A percentile compares a stretch with the other conserved stretches of the same genome.
Conservation (phyloP, 2,888 invertebrate species). For the Phytoseiulus persimilis region DNA sequence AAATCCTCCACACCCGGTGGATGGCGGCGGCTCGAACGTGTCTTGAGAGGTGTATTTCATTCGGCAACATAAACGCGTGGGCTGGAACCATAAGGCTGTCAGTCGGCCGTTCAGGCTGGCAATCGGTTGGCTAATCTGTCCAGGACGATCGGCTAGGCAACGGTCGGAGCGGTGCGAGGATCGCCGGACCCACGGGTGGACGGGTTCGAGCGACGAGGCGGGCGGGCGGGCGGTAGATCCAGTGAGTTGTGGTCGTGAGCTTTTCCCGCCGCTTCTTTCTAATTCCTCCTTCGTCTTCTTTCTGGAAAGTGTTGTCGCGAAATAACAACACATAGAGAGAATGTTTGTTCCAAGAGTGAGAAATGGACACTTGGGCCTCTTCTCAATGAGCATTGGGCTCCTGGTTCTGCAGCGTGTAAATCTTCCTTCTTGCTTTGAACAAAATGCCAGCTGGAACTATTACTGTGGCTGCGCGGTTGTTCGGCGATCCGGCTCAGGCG, state of each 20-base stretch:
- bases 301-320: not conserved
- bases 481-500: not conserved
- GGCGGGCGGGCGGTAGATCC: too few relatives aligned
- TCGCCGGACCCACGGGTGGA: too few relatives aligned
- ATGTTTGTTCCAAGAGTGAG: constrained; percentile 5
- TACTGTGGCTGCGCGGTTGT: not conserved
- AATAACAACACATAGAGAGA: not conserved
- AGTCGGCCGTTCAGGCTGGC: not conserved
- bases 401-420: not conserved
- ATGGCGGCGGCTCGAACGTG: not conserved
- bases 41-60: not conserved
- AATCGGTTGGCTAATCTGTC: not conserved
- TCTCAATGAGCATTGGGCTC: not conserved
- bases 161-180: too few relatives aligned
- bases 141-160: not conserved
- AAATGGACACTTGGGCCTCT: not conserved
- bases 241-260: too few relatives aligned
- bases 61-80: not conserved
- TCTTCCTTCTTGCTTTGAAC: not conserved
- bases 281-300: not conserved
- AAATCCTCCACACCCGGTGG: not conserved
- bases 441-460: not conserved
- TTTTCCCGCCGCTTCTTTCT: not conserved
- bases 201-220: too few relatives aligned
- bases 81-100: not conserved